Evolutionary conservation across 30 jellyfish, hydroid and myxozoan species (phyloP), one percentile per base, ranked within the genome.

Genomic region (Chrysaora quinquecirrha): DNA sequence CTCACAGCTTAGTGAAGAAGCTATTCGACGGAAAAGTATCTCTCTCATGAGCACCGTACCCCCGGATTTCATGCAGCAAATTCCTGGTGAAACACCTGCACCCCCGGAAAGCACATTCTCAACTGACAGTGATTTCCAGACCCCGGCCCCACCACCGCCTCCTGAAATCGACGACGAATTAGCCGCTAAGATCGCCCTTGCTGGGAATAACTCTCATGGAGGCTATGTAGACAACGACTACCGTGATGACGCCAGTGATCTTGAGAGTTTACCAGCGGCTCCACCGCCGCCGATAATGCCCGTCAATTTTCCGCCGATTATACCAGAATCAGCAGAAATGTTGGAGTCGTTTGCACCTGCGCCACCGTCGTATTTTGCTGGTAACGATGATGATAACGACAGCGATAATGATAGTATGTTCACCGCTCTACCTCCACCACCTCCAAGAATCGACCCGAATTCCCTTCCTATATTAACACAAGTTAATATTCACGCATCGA

Each of bases 361-460:
- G 0, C 87, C 89, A 28, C 80, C 89, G 10, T 66, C 80, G 0
- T 72, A 63, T 0, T 67, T 73, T 56, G 76, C 64, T 11, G 84
- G 56, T 4, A 33, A 35, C 3, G 70, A 35, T 6, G 80, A 56
- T 29, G 94, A 78, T 1, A 24, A 70, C 71, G 93, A 82, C 62
- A 50, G 90, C 31, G 99, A 95, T 64, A 78, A 49, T 1, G 99
- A 87, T 43, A 95, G 99, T 48, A 78, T 75, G 80, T 84, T 88
- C 75, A 95, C 98, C 0, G 87, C 95, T 1, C 32, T 95, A 48
- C 99, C 99, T 4, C 96, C 99, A 14, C 92, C 99, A n/a, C 99
- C 99, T 3, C 97, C 97, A 7, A 72, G 71, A 34, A 86, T 87
- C 10, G 52, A 28, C 12, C n/a, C 75, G 38, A 34, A n/a, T 4